Percentiles rank a stretch among this genome's conserved stretches.
Conservation (phyloP, 2,888 invertebrate species). For the Mellilla xanthometata region DNA sequence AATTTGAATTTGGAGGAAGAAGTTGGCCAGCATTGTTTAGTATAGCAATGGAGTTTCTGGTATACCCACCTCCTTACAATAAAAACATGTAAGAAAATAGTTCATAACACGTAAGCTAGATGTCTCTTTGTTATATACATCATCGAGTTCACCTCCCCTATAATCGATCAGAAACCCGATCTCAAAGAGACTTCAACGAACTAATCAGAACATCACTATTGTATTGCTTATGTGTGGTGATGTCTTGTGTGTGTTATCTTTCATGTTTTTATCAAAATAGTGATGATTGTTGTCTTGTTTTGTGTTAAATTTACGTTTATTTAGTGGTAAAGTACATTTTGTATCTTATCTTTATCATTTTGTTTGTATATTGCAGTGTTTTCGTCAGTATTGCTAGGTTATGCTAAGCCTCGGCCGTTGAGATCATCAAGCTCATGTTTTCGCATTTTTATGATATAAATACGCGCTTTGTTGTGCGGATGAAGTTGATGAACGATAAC, state of each 20-base stretch:
- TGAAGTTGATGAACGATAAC: constrained; percentile 35
- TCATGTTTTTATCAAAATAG: constrained; percentile 81
- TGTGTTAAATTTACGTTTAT: constrained; percentile 62
- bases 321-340: constrained; percentile 68
- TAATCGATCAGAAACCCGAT: no score
- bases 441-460: constrained; percentile 61
- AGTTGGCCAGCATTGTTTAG: constrained; percentile 23
- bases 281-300: constrained; percentile 71
- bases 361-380: constrained; percentile 48
- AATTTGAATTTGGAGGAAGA: constrained; percentile 32
- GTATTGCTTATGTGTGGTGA: constrained; percentile 57
- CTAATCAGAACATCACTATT: constrained; percentile 51
- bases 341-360: constrained; percentile 64
- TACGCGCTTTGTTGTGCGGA: constrained; percentile 31
- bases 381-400: constrained; percentile 64
- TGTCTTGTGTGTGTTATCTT: constrained; percentile 71
- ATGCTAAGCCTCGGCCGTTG: constrained; percentile 50
- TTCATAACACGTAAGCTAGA: neutral
- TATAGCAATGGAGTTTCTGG: neutral
- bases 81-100: no score
- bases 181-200: neutral
- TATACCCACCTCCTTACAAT: no score
- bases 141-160: constrained; percentile 34
- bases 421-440: constrained; percentile 59
- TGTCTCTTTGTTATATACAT: neutral